Percentiles rank a stretch among this genome's conserved stretches.
Evolutionary conservation across 1,140 invertebrate species (phyloP).

Genomic region (Lasaia peninsularis): DNA sequence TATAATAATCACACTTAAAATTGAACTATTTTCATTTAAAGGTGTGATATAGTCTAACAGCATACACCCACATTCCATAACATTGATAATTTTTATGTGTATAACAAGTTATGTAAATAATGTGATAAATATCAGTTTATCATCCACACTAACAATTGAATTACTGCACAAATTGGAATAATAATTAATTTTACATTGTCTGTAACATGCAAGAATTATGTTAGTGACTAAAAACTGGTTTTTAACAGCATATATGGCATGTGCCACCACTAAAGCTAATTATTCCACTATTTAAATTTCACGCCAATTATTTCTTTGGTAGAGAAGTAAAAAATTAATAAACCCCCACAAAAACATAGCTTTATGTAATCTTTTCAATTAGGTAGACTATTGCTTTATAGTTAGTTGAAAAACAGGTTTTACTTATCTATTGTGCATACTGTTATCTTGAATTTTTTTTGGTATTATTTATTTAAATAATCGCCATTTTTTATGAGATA

Average conservation of each 20-base stretch:
- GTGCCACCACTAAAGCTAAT: neutral
- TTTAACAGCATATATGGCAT: neutral
- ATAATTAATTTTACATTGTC: neutral
- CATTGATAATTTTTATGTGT: neutral
- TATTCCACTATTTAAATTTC: neutral
- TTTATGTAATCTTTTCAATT: neutral
- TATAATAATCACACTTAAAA: no score
- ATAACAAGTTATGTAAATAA: slow-evolving; percentile 4
- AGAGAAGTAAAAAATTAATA: neutral
- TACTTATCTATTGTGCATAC: no score
- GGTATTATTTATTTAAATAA: no score
- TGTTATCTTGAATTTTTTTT: no score
- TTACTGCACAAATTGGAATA: neutral
- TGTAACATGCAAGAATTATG: neutral
- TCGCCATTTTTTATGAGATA: no score
- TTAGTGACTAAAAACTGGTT: neutral
- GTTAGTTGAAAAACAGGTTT: no score
- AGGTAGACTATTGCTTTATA: neutral
- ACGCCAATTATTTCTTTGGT: neutral
- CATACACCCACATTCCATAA: neutral
- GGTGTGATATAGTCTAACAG: neutral
- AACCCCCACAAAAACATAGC: neutral
- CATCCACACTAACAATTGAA: neutral
- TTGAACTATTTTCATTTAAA: no score
- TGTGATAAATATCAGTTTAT: slow-evolving; percentile 2